Percentiles rank a stretch among this genome's conserved stretches.
These are phyloP conservation scores for Lates calcarifer DNA, from an alignment of 2,113 vertebrate species.

Conservation along the genomic window DNA sequence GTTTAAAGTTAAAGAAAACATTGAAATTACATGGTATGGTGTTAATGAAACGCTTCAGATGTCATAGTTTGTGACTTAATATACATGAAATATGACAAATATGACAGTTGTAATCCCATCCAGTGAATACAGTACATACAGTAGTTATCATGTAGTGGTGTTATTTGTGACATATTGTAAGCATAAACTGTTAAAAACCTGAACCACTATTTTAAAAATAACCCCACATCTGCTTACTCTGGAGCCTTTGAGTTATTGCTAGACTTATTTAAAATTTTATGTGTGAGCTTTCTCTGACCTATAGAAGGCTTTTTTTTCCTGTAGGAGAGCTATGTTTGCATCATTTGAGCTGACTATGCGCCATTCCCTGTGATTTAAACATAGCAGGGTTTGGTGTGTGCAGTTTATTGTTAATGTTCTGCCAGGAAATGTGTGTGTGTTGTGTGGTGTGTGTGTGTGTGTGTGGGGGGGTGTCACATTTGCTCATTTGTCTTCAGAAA, in stretches of 20 bases:
- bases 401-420: not conserved
- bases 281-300: conserved; percentile 14
- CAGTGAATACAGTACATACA: not conserved
- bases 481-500: conserved; percentile 1
- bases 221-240: conserved; percentile 16
- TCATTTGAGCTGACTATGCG: not conserved
- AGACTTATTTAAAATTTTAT: conserved; percentile 25
- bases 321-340: conserved; percentile 21
- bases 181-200: conserved; percentile 15
- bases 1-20: not conserved
- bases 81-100: not conserved
- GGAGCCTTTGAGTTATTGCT: conserved; percentile 26
- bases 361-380: conserved; percentile 10
- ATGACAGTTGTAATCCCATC: not conserved
- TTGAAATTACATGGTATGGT: not conserved
- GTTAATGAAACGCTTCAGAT: not conserved
- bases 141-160: not conserved
- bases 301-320: conserved; percentile 12
- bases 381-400: not conserved
- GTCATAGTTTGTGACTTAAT: not conserved
- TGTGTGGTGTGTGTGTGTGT: too few relatives aligned
- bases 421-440: not conserved
- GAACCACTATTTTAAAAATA: conserved; percentile 33
- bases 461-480: too few relatives aligned
- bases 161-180: conserved; percentile 2